Base-by-base conservation (phyloP, 2,113 vertebrate genomes). In the Melanostigma gelatinosum region DNA sequence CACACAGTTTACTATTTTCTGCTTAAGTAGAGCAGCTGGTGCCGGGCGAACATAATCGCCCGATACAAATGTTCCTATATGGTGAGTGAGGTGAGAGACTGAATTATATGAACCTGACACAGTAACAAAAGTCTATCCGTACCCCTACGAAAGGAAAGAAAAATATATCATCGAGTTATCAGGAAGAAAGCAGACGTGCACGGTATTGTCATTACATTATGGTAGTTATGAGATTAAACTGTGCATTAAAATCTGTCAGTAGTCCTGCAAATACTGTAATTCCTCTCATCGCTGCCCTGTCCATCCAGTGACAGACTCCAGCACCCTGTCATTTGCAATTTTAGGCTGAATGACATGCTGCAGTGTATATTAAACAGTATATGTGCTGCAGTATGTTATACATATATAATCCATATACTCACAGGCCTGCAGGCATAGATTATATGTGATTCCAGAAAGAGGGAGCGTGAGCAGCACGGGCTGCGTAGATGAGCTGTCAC, bases 401-500 rank as follows among this genome's bases (percentile, higher is more conserved):
- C 32, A 85, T 67, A 36, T 22, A 65, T 11, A 24, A 11, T 12
- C 8, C 69, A 29, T 48, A 75, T 48, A 75, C 22, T 46, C 69
- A 22, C 12, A 44, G n/a, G 7, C 54, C 77, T 77, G 36, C 44
- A 72, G 63, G 50, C 72, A 70, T 38, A 84, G 48, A 78, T 84
- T 75, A 77, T 38, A 68, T 65, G 27, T 63, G n/a, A 68, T 42
- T 40, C 63, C 52, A 68, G 34, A 38, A 65, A 67, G 55, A 44
- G 40, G 38, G 27, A 78, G 60, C 34, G 20, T 58, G 73, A 85
- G 68, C 50, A 80, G 82, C 67, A 70, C 8, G 32, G 38, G 40
- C 20, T 57, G 64, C 52, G 71, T 66, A 88, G 87, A 90, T 86
- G 80, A 84, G 70, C 85, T 88, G 88, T 92, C 82, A 89, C 88